Evolutionary conservation across 2,888 invertebrate species (phyloP).

Genomic region (Chirona hameri): DNA sequence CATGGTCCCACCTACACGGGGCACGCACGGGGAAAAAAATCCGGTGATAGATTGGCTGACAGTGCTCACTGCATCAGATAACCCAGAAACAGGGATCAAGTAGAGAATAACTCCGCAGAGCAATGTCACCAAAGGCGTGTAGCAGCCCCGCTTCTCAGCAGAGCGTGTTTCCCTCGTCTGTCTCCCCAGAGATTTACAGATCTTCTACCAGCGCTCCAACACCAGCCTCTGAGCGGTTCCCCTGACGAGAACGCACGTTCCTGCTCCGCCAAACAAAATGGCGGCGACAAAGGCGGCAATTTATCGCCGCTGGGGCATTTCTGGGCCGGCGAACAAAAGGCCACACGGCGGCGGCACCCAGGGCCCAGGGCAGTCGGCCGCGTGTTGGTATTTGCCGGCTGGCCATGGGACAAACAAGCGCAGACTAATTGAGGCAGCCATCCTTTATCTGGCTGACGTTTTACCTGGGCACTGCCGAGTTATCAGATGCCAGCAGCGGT

Average conservation of each 20-base stretch:
- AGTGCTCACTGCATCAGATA: too few species aligned
- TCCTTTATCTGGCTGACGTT: not conserved
- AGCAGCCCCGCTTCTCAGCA: too few species aligned
- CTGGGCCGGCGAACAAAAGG: not conserved
- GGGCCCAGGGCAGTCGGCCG: not conserved
- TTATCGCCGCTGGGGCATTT: not conserved
- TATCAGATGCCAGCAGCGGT: not conserved
- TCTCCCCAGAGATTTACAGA: not conserved
- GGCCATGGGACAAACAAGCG: not conserved
- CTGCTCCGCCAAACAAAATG: not conserved
- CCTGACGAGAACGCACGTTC: not conserved
- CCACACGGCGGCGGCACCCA: too few species aligned
- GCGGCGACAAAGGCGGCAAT: not conserved
- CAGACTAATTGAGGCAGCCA: not conserved
- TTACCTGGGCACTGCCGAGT: not conserved
- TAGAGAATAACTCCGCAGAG: too few species aligned
- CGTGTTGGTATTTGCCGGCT: not conserved
- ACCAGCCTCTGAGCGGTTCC: not conserved
- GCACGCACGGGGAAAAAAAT: too few species aligned
- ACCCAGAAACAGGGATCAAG: too few species aligned
- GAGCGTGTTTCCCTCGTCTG: not conserved
- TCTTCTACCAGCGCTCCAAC: not conserved
- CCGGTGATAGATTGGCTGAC: too few species aligned
- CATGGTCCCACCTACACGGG: too few species aligned
- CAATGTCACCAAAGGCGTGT: too few species aligned